Conservation (phyloP, 2,113 vertebrate species). For the Castor canadensis region DNA sequence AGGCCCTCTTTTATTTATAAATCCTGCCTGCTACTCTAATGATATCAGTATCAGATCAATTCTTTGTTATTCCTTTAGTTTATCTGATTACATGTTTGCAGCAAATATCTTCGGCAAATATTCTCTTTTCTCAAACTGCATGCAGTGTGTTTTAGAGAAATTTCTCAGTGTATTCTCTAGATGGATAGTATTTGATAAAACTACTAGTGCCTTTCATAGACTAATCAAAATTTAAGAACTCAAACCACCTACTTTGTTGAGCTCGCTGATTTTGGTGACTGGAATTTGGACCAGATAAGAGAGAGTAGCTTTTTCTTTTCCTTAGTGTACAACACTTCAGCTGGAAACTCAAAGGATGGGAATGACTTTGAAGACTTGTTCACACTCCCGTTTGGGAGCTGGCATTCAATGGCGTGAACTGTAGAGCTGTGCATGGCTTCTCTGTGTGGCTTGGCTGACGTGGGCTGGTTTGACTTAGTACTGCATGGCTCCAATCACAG, state of each 20-base stretch:
- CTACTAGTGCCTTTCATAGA: not conserved
- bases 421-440: not conserved
- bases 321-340: rapidly evolving
- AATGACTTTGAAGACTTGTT: not conserved
- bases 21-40: not conserved
- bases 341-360: not conserved
- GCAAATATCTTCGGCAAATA: not conserved
- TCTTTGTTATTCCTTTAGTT: not conserved
- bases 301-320: not conserved
- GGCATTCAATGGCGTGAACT: not conserved
- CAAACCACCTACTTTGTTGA: not conserved
- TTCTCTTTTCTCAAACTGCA: not conserved
- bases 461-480: not conserved
- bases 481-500: not conserved
- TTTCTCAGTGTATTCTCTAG: not conserved
- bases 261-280: not conserved
- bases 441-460: not conserved
- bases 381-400: not conserved
- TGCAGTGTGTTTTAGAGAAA: not conserved
- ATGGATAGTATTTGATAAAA: not conserved
- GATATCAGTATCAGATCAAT: not conserved
- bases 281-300: not conserved
- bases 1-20: not conserved
- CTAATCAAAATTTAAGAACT: not conserved
- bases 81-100: not conserved